Base-by-base conservation (phyloP, 2,797 vertebrate genomes). In the Crax fasciolata region DNA sequence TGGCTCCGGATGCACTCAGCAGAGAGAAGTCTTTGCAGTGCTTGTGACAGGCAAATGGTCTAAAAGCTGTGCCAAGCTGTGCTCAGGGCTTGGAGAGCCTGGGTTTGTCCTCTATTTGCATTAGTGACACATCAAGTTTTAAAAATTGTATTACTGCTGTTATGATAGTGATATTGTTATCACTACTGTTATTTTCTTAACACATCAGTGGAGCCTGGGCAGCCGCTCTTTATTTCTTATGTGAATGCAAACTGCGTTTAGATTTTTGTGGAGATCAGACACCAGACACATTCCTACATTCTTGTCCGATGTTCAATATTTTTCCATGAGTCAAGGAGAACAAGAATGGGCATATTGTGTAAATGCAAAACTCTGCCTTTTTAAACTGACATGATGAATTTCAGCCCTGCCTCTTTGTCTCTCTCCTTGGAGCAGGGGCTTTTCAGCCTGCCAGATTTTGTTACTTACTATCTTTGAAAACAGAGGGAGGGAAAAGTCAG, bases 291-390 rank as follows among this genome's bases (percentile, higher is more conserved):
- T 94, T 96, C 95, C 95, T 94, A 73, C 95, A 92, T 97, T 96
- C 96, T 83, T 96, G 95, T 97, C 93, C 58, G 7, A 91, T 96
- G 91, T 91, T 95, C 82, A 96, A 86, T 95, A 95, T 94, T 97
- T 97, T 97, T 96, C 96, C 97, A 92, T 96, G 95, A 96, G 92
- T 97, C 96, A 96, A 91, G 87, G 44, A 71, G 89, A 94, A 89
- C 93, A 96, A 95, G 95, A 97, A 83, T 89, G 92, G 91, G 93
- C 96, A 96, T 95, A 77, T 71, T 74, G 93, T 88, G 89, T 80
- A 89, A 89, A 96, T 90, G 84, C 93, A 97, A 89, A 90, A 90
- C 90, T 96, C 73, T 95, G 84, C 90, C 93, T 91, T 95, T 96
- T 96, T 93, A 92, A 95, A 96, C 87, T 65, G 92, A 86, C 88